Conservation (phyloP, 2,113 vertebrate genomes). For the Indicator indicator region DNA sequence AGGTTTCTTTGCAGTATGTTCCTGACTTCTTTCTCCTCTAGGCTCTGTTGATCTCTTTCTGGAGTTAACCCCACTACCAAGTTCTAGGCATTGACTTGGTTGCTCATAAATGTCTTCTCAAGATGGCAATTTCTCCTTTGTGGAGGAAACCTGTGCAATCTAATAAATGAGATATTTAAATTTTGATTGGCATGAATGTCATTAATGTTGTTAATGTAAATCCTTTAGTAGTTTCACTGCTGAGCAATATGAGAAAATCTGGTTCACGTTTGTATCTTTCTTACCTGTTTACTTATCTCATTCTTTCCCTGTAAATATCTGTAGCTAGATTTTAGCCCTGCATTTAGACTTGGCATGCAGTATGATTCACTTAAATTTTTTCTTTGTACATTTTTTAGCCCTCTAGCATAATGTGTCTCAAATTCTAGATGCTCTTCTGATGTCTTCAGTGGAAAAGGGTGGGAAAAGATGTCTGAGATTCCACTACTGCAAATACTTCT, state of each 20-base stretch:
- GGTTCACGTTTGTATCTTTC: not conserved
- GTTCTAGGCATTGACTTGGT: not conserved
- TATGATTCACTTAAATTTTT: not conserved
- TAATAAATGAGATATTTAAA: not conserved
- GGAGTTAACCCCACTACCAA: not conserved
- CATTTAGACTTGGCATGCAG: not conserved
- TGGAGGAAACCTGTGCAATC: not conserved
- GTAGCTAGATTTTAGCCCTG: not conserved
- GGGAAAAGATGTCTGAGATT: not conserved
- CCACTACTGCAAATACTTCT: not conserved
- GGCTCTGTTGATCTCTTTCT: not conserved
- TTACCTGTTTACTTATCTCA: not conserved
- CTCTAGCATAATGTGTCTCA: not conserved
- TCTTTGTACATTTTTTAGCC: not conserved
- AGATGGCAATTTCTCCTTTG: not conserved
- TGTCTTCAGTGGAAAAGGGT: not conserved
- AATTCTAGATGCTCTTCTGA: not conserved
- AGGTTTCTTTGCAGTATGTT: not conserved
- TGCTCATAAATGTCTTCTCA: not conserved
- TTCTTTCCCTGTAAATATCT: not conserved
- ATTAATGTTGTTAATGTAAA: not conserved
- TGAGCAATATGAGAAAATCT: not conserved
- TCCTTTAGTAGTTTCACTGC: not conserved
- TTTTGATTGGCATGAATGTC: not conserved
- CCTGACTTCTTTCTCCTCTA: not conserved